Base-by-base conservation (phyloP, 2,888 invertebrate species). In the Zaprionus obscuricornis region DNA sequence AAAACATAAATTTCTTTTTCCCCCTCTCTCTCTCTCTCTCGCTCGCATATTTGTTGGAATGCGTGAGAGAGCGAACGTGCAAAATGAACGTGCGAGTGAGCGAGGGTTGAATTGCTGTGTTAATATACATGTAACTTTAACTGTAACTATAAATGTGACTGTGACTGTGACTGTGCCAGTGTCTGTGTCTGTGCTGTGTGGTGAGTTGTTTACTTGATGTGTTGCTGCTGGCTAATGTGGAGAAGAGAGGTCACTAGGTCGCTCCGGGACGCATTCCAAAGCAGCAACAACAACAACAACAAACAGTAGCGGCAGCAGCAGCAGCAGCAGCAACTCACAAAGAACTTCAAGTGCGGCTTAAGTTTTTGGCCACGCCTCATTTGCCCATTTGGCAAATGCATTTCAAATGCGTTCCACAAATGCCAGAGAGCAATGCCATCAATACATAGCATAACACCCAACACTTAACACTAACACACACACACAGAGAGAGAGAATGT, bases 231-330 rank as follows among this genome's bases (percentile, higher is more conserved):
- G 22, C 22, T 4, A 4, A 7, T 5, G 66, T 43, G 50, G 43
- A 16, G 50, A 59, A 68, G 71, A 72, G 87, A 90, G 89, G 90
- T 90, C 89, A 90, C 87, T 90, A 89, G 90, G 90, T 90, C 89
- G 89, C 88, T 87, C 89, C 88, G 86, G 89, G 89, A 75, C 76
- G 69, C 73, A 72, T 78, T 74, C 67, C 57, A 29, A 62, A 52
- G 47, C 49, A 66, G 39, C 46, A 55, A 13, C 67, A 60, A 51
- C 42, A 46, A 27, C 47, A 65, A 7, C 46, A 39, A 20, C n/a
- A 39, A 13, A 27, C 47, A 65, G 6, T 42, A 39, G 16, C n/a
- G 34, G 11, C 34, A 29, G 7, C 31, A 37, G 20, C 49, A 43
- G 2, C 14, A 49, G 17, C 31, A 47, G 3, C 29, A 27, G 3